These are phyloP conservation scores for Triops cancriformis DNA, from an alignment of 1,140 invertebrate species.

Conservation along the genomic window DNA sequence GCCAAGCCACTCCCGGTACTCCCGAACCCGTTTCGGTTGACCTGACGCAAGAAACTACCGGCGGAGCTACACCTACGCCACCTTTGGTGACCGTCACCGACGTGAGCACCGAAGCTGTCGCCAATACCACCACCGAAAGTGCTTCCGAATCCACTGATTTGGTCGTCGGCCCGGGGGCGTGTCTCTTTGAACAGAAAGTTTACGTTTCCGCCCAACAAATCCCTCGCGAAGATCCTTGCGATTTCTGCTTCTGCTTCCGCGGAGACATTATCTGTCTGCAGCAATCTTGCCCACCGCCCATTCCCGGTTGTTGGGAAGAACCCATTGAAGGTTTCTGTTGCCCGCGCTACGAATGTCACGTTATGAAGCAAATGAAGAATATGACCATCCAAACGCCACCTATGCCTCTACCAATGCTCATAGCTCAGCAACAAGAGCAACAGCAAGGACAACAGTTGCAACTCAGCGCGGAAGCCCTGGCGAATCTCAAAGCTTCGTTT, in stretches of 20 bases:
- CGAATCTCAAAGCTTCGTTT: not conserved
- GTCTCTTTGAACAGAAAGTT: constrained; percentile 79
- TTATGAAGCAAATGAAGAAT: constrained; percentile 59
- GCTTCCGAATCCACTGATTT: constrained; percentile 18
- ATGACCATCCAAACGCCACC: constrained; percentile 66
- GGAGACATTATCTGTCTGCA: constrained; percentile 91
- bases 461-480: constrained; percentile 3
- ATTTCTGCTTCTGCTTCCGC: constrained; percentile 94
- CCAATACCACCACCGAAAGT: not conserved
- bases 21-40: constrained; percentile 9
- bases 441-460: too few species aligned
- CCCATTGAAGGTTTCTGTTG: constrained; percentile 88
- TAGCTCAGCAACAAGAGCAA: constrained; percentile 21
- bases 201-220: constrained; percentile 92
- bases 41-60: constrained; percentile 30
- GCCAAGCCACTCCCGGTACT: not conserved
- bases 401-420: constrained; percentile 29
- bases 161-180: constrained; percentile 73
- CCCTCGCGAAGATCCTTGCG: constrained; percentile 83
- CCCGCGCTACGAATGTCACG: constrained; percentile 85
- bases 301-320: constrained; percentile 79
- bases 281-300: constrained; percentile 88
- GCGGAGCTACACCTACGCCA: constrained; percentile 22
- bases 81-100: constrained; percentile 25
- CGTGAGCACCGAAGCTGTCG: constrained; percentile 20